Conservation (phyloP, 1,140 invertebrate species). For the Tetranychus cinnabarinus region DNA sequence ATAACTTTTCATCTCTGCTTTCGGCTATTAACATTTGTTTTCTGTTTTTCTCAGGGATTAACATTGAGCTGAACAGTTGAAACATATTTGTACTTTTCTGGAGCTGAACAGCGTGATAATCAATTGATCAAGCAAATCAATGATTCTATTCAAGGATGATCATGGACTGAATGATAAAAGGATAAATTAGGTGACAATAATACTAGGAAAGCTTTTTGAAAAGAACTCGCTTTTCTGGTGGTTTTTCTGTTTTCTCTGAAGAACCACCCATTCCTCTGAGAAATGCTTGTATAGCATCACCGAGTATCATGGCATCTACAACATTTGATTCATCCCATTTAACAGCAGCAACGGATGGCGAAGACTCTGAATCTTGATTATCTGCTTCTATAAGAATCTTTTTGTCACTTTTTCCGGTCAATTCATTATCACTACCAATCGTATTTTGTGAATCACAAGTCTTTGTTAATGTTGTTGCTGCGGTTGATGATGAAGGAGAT, state of each 20-base stretch:
- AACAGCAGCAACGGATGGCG: slow-evolving; percentile 1
- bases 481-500: no score
- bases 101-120: no score
- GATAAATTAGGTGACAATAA: no score
- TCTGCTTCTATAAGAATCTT: not conserved
- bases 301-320: slow-evolving; percentile 11
- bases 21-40: no score
- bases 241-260: slow-evolving; percentile 10
- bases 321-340: slow-evolving; percentile 13
- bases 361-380: not conserved
- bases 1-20: no score
- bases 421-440: not conserved
- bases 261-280: slow-evolving; percentile 10
- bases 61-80: no score
- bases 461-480: no score
- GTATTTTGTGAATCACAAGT: not conserved
- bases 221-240: slow-evolving; percentile 11
- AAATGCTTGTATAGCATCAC: slow-evolving; percentile 14
- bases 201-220: slow-evolving; percentile 10
- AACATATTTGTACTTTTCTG: no score
- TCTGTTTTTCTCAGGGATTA: no score
- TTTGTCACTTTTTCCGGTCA: not conserved
- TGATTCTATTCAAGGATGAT: no score
- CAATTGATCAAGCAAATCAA: no score
- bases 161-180: no score